phyloP scores from a whole-genome alignment of 2,113 vertebrate species.

The Chloropsis cyanopogon region DNA sequence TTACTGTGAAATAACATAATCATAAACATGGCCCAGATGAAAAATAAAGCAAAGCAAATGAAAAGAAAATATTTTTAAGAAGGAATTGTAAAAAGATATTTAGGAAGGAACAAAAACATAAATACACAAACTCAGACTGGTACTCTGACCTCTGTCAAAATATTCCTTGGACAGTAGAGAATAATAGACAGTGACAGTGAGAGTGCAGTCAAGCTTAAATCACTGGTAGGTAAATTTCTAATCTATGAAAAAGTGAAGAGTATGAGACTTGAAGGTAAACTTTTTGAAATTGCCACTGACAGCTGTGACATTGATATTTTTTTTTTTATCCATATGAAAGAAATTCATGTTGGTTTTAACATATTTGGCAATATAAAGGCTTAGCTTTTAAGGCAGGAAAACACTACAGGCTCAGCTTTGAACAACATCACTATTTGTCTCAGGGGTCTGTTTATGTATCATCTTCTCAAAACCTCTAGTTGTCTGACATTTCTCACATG shows the following conservation, averaged over 20 bases:
- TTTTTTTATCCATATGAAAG: background rate
- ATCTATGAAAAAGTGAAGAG: background rate
- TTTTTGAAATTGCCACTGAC: background rate
- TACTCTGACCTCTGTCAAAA: background rate
- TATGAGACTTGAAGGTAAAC: background rate
- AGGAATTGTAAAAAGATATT: background rate
- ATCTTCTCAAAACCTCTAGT: background rate
- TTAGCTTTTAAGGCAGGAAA: background rate
- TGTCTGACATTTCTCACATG: background rate
- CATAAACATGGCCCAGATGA: background rate
- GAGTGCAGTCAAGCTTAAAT: background rate
- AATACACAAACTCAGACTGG: background rate
- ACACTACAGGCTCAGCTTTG: background rate
- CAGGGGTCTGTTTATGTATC: background rate
- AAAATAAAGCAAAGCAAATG: background rate
- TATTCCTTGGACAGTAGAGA: background rate
- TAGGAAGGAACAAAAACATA: background rate
- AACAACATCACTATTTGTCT: background rate
- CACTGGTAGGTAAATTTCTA: background rate
- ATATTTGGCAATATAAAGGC: background rate
- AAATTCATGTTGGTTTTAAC: background rate
- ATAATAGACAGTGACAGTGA: background rate
- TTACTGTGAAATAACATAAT: background rate
- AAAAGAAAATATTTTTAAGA: background rate
- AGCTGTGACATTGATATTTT: background rate